phyloP scores from a whole-genome alignment of 2,797 vertebrate genomes.

The Sebastes hubbsi region DNA sequence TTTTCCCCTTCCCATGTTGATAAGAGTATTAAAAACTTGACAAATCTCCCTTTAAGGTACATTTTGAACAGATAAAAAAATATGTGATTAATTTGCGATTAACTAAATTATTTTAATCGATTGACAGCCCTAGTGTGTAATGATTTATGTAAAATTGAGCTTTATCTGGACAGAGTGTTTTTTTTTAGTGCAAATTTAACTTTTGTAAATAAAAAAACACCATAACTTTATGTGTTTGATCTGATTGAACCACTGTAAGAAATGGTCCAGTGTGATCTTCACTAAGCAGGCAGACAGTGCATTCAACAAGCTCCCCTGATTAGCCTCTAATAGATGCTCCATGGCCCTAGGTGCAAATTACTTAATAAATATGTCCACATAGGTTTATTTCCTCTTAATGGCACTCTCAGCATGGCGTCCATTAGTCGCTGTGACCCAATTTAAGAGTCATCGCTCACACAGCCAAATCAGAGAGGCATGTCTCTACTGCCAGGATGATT shows the following conservation, averaged over 20 bases:
- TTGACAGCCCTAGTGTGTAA: background rate
- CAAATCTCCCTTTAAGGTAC: too few relatives aligned
- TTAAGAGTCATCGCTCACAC: constrained; percentile 59
- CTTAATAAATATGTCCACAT: constrained; percentile 74
- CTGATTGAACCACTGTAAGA: background rate
- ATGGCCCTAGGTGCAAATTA: constrained; percentile 62
- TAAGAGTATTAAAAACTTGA: too few relatives aligned
- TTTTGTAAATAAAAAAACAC: background rate
- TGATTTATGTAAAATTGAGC: background rate
- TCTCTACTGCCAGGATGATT: constrained; percentile 17
- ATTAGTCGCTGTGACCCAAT: constrained; percentile 77
- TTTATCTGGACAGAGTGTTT: background rate
- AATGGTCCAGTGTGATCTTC: background rate
- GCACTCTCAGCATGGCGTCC: constrained; percentile 66
- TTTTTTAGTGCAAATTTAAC: background rate
- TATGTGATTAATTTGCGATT: too few relatives aligned
- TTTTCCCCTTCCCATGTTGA: too few relatives aligned
- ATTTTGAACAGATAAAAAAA: too few relatives aligned
- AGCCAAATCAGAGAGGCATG: constrained; percentile 37
- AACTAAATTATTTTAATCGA: too few relatives aligned
- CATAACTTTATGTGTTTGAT: background rate
- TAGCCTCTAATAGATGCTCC: constrained; percentile 69
- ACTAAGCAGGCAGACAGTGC: background rate
- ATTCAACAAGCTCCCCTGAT: constrained; percentile 49
- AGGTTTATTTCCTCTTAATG: constrained; percentile 73